Evolutionary conservation across 1,140 invertebrate species (phyloP), one percentile per base, ranked within the genome.

Genomic region (Hesperophylax magnus): DNA sequence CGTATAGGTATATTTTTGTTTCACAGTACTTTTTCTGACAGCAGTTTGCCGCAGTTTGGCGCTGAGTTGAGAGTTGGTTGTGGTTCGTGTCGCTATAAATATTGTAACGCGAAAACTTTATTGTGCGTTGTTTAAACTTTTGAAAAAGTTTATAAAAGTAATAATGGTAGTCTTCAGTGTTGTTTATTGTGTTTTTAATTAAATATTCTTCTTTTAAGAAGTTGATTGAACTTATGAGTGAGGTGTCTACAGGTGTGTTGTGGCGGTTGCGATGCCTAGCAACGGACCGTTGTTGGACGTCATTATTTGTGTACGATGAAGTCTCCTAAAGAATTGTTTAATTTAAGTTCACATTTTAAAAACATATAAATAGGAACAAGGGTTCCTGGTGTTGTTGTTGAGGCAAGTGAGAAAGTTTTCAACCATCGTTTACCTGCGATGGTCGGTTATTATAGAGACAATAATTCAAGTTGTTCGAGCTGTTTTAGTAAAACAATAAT

Each of bases 211-310:
- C 14, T 47, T 80, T 80, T 63, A 80, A 69, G 22, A 81, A 81
- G 80, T 81, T 81, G 75, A 81, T 78, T 77, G 75, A 81, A 81
- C 80, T 81, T 78, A 69, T 79, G 65, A 54, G 77, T 78, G 81
- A 82, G 71, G 71, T 79, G 81, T 79, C 81, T 78, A 82, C 81
- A 82, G 81, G 81, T 82, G 81, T 82, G 81, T 82, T 82, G 81
- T 82, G 81, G 78, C 76, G 56, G 78, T 82, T 78, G 72, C 78
- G 78, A 78, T 78, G 74, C 81, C 78, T 82, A 78, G 81, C 81
- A 82, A 82, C 81, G 71, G 58, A 76, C 78, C 78, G 78, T 80
- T 80, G 78, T 34, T 65, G 78, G 72, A 80, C 71, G 78, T 80
- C 78, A 80, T 58, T 65, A 79, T 61, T 69, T 78, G 58, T 80